Conservation (phyloP, 1,140 invertebrate species). For the Amyelois transitella region DNA sequence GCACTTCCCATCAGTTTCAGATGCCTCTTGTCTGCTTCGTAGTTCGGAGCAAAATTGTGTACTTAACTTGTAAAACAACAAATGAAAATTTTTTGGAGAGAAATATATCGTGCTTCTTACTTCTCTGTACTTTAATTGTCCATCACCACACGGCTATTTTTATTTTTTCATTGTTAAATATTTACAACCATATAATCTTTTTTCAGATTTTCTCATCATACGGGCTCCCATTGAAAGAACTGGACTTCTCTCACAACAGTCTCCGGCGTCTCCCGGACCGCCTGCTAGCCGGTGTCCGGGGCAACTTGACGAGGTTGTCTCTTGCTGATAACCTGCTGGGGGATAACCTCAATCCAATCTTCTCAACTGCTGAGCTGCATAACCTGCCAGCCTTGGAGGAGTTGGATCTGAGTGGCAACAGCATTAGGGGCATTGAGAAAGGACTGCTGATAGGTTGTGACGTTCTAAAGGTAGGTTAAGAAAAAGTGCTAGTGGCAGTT, state of each 20-base stretch:
- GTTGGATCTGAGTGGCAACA: conserved; percentile 86
- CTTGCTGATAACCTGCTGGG: conserved; percentile 89
- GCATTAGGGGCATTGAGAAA: conserved; percentile 86
- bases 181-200: background rate
- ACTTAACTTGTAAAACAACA: too few relatives aligned
- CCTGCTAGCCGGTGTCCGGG: conserved; percentile 79
- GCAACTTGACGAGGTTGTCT: conserved; percentile 81
- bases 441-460: conserved; percentile 88
- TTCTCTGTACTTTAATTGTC: background rate
- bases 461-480: conserved; percentile 79
- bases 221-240: conserved; percentile 79
- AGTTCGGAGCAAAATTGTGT: too few relatives aligned
- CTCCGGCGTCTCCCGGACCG: conserved; percentile 86
- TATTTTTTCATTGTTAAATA: background rate
- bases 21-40: too few relatives aligned
- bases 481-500: too few relatives aligned
- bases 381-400: conserved; percentile 81
- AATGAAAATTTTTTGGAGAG: too few relatives aligned
- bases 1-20: too few relatives aligned
- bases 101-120: background rate
- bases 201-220: conserved; percentile 70
- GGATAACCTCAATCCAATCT: conserved; percentile 92
- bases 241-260: conserved; percentile 89
- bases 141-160: background rate
- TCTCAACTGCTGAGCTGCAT: conserved; percentile 88